These are phyloP conservation scores for Melinaea menophilus DNA, from an alignment of 2,888 invertebrate species.

Conservation along the genomic window DNA sequence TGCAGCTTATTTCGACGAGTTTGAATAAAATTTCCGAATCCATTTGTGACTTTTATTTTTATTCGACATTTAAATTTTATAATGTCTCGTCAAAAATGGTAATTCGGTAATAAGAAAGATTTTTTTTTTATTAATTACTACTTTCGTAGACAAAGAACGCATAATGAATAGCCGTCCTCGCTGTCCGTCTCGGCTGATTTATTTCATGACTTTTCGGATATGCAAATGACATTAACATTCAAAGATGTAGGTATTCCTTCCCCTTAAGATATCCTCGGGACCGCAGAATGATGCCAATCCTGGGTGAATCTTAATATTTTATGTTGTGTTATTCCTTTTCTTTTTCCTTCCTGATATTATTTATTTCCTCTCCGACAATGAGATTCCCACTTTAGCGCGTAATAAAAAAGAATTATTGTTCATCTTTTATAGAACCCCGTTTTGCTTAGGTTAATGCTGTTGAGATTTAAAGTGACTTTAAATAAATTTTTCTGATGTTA, in stretches of 20 bases:
- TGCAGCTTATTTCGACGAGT: conserved; percentile 56
- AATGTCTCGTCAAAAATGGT: conserved; percentile 3
- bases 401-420: conserved; percentile 78
- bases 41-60: conserved; percentile 28
- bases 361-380: conserved; percentile 75
- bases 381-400: conserved; percentile 77
- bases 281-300: conserved; percentile 77
- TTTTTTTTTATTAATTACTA: conserved; percentile 66
- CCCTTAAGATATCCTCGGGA: conserved; percentile 66
- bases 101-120: conserved; percentile 40
- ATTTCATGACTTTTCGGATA: conserved; percentile 77
- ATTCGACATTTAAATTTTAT: conserved; percentile 6
- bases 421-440: conserved; percentile 72
- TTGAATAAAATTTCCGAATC: conserved; percentile 39
- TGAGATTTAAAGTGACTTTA: conserved; percentile 63
- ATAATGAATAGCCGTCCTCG: conserved; percentile 70
- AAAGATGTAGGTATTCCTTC: conserved; percentile 67
- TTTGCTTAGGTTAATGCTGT: conserved; percentile 69
- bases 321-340: conserved; percentile 77
- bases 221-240: conserved; percentile 77
- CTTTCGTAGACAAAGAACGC: conserved; percentile 63
- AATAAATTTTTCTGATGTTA: conserved; percentile 31
- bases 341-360: conserved; percentile 75
- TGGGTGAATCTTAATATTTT: conserved; percentile 77
- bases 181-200: conserved; percentile 76